phyloP scores from a whole-genome alignment of 1,140 invertebrate genomes.

The Phortica variegata region DNA sequence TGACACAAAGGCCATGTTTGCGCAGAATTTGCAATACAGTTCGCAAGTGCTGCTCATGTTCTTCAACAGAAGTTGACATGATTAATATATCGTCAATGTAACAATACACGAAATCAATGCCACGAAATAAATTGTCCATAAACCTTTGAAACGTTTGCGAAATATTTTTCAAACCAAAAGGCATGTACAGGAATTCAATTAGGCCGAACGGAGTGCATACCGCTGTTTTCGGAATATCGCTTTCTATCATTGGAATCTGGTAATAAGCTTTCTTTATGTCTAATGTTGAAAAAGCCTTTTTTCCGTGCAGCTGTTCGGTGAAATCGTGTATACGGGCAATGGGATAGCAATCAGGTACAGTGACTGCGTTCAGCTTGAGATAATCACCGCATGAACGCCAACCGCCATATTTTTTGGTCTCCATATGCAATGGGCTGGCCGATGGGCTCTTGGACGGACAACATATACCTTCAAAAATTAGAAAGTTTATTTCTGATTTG shows the following conservation, averaged over 20 bases:
- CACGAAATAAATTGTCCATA: slow-evolving; percentile 57
- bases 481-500: slow-evolving; percentile 33
- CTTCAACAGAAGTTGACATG: slow-evolving; percentile 26
- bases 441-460: slow-evolving; percentile 54
- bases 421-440: slow-evolving; percentile 57
- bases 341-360: slow-evolving; percentile 38
- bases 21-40: slow-evolving; percentile 16
- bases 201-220: slow-evolving; percentile 49
- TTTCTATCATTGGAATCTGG: slow-evolving; percentile 47
- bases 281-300: slow-evolving; percentile 55
- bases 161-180: slow-evolving; percentile 48
- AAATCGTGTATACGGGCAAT: slow-evolving; percentile 41
- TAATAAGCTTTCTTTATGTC: slow-evolving; percentile 60
- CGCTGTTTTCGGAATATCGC: slow-evolving; percentile 52
- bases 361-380: slow-evolving; percentile 54
- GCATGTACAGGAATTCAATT: slow-evolving; percentile 25
- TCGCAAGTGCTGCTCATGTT: slow-evolving; percentile 35
- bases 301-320: slow-evolving; percentile 36
- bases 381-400: slow-evolving; percentile 58
- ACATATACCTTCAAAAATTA: slow-evolving; percentile 44
- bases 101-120: slow-evolving; percentile 34
- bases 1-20: slow-evolving; percentile 21
- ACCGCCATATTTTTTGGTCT: slow-evolving; percentile 47
- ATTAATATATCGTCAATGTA: slow-evolving; percentile 55
- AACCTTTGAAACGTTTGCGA: slow-evolving; percentile 59